Base-by-base conservation (phyloP, 1,140 invertebrate genomes). In the Bombus affinis region DNA sequence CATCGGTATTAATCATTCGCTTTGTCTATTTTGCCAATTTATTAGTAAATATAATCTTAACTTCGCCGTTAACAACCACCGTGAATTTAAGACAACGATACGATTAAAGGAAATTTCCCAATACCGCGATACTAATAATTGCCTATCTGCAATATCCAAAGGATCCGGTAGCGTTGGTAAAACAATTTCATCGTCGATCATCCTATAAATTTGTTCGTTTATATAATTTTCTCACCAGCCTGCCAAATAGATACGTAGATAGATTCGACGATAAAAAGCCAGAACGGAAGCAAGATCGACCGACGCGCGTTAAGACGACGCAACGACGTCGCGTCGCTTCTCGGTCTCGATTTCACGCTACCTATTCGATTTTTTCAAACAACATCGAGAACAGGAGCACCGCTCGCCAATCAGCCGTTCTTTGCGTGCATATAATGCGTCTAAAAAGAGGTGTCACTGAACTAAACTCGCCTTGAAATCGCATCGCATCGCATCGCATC, bases 381-480 rank as follows among this genome's bases (percentile, higher is more conserved):
- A 77, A 77, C 73, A 77, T 75, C 59, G 42, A 68, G 81, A 83
- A 83, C 81, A 44, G 18, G 47, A 68, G 76, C 72, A 65, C 75
- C 25, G 39, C 73, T 76, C 71, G 39, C 74, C 28, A 44, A 71
- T 37, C 22, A 39, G 59, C 39, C 47, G 25, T 22, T 80, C 47
- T 59, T 88, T 78, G 77, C 86, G 73, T 85, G 86, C 82, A 80
- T 77, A 84, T 89, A 89, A 77, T 62, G 66, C 72, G 32, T 57
- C 59, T 79, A 84, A 72, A 78, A 81, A 84, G 77, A 86, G 74
- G 88, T 88, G 88, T 89, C 88, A 86, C 88, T 89, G 88, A 89
- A 89, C 88, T 80, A 89, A 89, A 79, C 83, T 86, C 73, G 88
- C 74, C 77, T 81, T 81, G 84, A 80, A 62, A 78, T 79, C 59